A percentile compares a stretch with the other conserved stretches of the same genome.
Evolutionary conservation across 2,888 invertebrate species (phyloP).

Genomic region (Amphipyra berbera): DNA sequence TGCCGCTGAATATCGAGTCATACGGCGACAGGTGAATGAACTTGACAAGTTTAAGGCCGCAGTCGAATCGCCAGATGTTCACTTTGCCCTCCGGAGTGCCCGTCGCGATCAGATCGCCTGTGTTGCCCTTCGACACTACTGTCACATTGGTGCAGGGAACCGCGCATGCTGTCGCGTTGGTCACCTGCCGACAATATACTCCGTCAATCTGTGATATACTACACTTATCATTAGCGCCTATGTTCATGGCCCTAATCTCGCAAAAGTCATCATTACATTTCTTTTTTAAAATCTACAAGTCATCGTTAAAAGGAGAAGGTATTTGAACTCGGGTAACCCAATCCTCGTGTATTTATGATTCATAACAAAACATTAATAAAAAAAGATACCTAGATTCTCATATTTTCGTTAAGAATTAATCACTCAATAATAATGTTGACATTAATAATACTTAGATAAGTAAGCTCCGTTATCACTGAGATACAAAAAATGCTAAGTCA

Average conservation of each 20-base stretch:
- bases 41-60: conserved; percentile 93
- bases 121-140: conserved; percentile 91
- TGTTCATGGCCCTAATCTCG: conserved; percentile 4
- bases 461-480: conserved; percentile 10
- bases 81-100: conserved; percentile 91
- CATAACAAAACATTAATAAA: conserved; percentile 8
- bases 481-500: conserved; percentile 23
- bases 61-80: conserved; percentile 95
- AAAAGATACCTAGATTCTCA: not conserved
- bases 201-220: conserved; percentile 17
- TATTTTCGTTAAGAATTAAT: not conserved
- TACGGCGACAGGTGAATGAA: conserved; percentile 88
- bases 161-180: conserved; percentile 95
- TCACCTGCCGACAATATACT: conserved; percentile 81
- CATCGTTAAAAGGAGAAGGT: conserved; percentile 33
- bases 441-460: conserved; percentile 2
- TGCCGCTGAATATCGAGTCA: conserved; percentile 86
- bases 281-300: conserved; percentile 7
- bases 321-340: conserved; percentile 18
- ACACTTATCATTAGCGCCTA: conserved; percentile 10
- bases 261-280: no score
- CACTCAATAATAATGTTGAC: conserved; percentile 1
- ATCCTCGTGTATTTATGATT: conserved; percentile 5
- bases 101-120: conserved; percentile 90
- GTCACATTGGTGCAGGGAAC: conserved; percentile 88